Evolutionary conservation across 2,113 vertebrate species (phyloP).

Genomic region (Tympanuchus pallidicinctus): DNA sequence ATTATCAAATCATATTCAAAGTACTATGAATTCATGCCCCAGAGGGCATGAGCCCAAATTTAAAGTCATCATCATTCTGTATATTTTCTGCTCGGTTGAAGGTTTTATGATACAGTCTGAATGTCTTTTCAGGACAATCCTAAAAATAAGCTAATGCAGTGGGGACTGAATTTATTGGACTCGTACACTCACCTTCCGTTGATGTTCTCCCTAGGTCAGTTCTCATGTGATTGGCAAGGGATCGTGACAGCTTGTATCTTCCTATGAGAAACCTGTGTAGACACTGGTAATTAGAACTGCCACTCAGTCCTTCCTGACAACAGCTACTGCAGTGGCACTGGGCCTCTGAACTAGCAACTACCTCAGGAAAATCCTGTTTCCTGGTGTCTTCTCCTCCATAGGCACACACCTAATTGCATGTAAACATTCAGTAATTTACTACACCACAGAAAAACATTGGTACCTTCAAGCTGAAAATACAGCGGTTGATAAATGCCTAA

Average conservation of each 20-base stretch:
- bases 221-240: constrained; percentile 79
- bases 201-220: constrained; percentile 71
- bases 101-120: constrained; percentile 63
- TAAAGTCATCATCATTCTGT: constrained; percentile 59
- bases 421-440: constrained; percentile 61
- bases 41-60: constrained; percentile 66
- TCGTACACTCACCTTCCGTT: constrained; percentile 53
- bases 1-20: constrained; percentile 47
- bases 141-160: constrained; percentile 71
- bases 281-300: constrained; percentile 82
- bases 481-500: neutral
- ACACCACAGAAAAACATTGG: neutral
- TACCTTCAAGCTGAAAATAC: constrained; percentile 45
- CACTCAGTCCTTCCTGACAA: constrained; percentile 71
- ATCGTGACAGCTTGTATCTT: constrained; percentile 77
- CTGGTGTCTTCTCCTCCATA: constrained; percentile 26
- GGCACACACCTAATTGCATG: constrained; percentile 47
- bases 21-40: constrained; percentile 56
- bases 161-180: constrained; percentile 70
- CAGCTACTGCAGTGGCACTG: constrained; percentile 49
- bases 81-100: constrained; percentile 60
- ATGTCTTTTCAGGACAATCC: constrained; percentile 58
- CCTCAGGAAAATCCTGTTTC: constrained; percentile 63
- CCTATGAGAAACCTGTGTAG: constrained; percentile 69
- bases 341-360: constrained; percentile 65